Percentiles rank a stretch among this genome's conserved stretches.
Evolutionary conservation across 2,797 vertebrate species (phyloP).

Genomic region (Alcedo quadribrachys): DNA sequence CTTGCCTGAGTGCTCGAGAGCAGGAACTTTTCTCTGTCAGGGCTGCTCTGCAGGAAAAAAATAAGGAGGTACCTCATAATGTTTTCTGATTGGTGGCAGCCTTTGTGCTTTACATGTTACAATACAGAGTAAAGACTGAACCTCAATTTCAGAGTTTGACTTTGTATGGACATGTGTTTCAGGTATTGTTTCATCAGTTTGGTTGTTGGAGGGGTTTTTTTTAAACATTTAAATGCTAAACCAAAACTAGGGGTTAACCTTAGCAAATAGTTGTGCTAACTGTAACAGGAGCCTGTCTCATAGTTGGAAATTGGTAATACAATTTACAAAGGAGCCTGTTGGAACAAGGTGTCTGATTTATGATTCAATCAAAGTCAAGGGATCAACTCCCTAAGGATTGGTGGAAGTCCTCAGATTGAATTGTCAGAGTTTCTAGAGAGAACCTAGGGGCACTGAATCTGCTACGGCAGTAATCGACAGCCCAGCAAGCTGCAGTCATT

Average conservation of each 20-base stretch:
- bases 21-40: conserved; percentile 74
- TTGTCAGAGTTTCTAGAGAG: not conserved
- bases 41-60: conserved; percentile 72
- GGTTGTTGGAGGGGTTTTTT: no score
- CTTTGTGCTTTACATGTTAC: not conserved
- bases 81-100: not conserved
- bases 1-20: conserved; percentile 74
- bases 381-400: not conserved
- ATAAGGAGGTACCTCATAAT: conserved; percentile 74
- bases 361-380: not conserved
- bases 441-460: not conserved
- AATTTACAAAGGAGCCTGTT: not conserved
- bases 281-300: not conserved
- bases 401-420: not conserved
- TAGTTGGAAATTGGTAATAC: not conserved
- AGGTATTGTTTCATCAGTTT: not conserved
- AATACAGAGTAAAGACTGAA: not conserved
- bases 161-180: not conserved
- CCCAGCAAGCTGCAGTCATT: not conserved
- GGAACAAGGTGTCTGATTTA: not conserved
- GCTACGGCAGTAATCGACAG: not conserved
- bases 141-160: not conserved
- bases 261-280: not conserved
- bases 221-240: not conserved
- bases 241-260: not conserved